Base-by-base conservation (phyloP, 53 echinoderm and acorn worm species). In the Holothuria scabra region DNA sequence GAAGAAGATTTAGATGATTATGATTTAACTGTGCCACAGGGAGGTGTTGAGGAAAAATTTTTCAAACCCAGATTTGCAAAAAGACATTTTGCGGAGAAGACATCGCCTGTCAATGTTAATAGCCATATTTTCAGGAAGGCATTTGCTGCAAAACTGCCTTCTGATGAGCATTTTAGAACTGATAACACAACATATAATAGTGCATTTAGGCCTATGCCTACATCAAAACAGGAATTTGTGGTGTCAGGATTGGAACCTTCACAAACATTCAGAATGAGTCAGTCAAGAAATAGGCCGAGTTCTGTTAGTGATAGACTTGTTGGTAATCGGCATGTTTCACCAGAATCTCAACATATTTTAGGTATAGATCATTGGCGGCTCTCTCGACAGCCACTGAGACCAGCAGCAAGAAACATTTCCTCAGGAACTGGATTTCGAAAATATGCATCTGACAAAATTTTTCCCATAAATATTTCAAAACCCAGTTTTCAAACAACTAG, bases 301-400 rank as follows among this genome's bases (percentile, higher is more conserved):
- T 4, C 19, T 38, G 30, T 0, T 38, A n/a, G n/a, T 20, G 62
- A 35, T 10, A 20, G 68, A 28, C 35, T 21, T 33, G 41, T 18
- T 37, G 34, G 21, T 16, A 11, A 1, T 25, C 62, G 1, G 18
- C 41, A 3, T 24, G 5, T n/a, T 1, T 69, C 69, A 69, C 67
- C 67, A 34, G 34, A 67, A 24, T 18, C 67, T 28, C 34, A 37
- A 69, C 21, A 69, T 23, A 4, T 76, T 18, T 26, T 76, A 23
- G 76, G 76, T 6, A 56, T 76, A 22, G 55, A 76, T 76, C 76
- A 56, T 2, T 55, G 56, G 49, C 23, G 38, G 29, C 56, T 76
- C 25, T 76, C 76, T 19, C 46, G 76, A 76, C 49, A 48, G 29
- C 76, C 76, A 24, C 29, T 76, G 16, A 48, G 55, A 19, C 76